Percentiles rank a stretch among this genome's conserved stretches.
Evolutionary conservation across 2,113 vertebrate species (phyloP).

Genomic region (Seriola dumerili): DNA sequence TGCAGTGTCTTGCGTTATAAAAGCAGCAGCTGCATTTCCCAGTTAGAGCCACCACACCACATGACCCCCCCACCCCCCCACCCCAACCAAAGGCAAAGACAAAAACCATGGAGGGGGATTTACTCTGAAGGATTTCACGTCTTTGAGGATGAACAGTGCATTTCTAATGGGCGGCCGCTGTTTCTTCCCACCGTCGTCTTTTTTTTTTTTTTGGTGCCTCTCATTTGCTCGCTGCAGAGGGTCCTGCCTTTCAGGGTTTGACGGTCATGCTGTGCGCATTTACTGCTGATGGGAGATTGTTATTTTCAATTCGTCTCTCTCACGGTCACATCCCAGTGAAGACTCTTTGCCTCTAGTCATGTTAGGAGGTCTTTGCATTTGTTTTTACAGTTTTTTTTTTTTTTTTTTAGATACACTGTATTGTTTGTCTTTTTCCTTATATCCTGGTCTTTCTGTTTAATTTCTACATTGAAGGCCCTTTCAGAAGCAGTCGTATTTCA

Average conservation of each 20-base stretch:
- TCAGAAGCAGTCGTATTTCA: background rate
- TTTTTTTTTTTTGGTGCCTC: background rate
- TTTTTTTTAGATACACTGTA: no score
- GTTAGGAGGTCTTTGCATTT: background rate
- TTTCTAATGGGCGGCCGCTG: background rate
- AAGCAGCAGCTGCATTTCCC: slow-evolving; percentile 16
- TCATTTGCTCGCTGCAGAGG: background rate
- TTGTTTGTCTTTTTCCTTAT: background rate
- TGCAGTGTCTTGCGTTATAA: slow-evolving; percentile 58
- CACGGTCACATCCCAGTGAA: background rate
- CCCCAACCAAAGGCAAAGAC: slow-evolving; percentile 4
- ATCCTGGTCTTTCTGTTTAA: background rate
- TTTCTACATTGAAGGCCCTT: background rate
- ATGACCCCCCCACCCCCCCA: background rate
- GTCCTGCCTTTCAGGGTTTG: slow-evolving; percentile 3
- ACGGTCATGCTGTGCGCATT: background rate
- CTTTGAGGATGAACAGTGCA: slow-evolving; percentile 12
- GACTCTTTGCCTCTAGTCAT: no score
- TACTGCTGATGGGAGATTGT: background rate
- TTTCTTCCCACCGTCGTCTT: background rate
- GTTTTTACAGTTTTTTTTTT: no score
- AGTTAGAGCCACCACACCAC: background rate
- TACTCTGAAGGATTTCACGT: background rate
- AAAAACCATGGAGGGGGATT: background rate
- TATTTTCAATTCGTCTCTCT: background rate